Conservation (phyloP, 1,140 invertebrate genomes). For the Nasonia longicornis region DNA sequence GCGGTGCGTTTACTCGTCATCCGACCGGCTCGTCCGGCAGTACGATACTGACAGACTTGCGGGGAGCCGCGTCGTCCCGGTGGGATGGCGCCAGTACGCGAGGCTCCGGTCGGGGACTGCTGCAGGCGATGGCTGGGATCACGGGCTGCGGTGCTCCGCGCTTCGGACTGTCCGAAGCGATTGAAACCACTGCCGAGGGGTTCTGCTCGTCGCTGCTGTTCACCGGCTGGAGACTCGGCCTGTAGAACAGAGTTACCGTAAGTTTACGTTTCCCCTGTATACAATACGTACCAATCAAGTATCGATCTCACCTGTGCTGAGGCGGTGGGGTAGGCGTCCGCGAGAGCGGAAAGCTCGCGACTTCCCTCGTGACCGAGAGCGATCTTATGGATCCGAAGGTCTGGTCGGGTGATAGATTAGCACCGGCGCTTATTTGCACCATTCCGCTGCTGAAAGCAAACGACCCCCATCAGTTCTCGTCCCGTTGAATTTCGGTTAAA, state of each 20-base stretch:
- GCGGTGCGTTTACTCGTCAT: slow-evolving; percentile 57
- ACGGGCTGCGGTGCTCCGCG: slow-evolving; percentile 43
- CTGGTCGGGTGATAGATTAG: slow-evolving; percentile 77
- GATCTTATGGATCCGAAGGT: slow-evolving; percentile 81
- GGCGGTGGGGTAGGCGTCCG: slow-evolving; percentile 79
- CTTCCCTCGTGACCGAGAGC: slow-evolving; percentile 77
- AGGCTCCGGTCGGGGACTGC: slow-evolving; percentile 58
- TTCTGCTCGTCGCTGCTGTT: slow-evolving; percentile 35
- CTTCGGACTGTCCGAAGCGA: slow-evolving; percentile 53
- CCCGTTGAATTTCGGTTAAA: too few relatives aligned
- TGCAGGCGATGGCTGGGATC: not conserved
- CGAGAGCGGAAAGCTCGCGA: slow-evolving; percentile 83
- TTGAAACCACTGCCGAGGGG: slow-evolving; percentile 53
- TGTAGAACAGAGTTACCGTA: not conserved
- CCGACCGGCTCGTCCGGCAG: slow-evolving; percentile 61
- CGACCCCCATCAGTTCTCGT: not conserved
- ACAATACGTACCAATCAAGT: not conserved
- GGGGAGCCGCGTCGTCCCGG: slow-evolving; percentile 41
- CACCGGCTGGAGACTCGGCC: slow-evolving; percentile 49
- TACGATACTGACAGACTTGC: slow-evolving; percentile 67
- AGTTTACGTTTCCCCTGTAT: not conserved
- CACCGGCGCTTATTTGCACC: slow-evolving; percentile 75
- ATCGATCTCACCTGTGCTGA: slow-evolving; percentile 64
- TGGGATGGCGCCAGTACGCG: slow-evolving; percentile 62
- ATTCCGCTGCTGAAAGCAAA: slow-evolving; percentile 67